Conservation (phyloP, 1,140 invertebrate species). For the Brachionus paranguensis region DNA sequence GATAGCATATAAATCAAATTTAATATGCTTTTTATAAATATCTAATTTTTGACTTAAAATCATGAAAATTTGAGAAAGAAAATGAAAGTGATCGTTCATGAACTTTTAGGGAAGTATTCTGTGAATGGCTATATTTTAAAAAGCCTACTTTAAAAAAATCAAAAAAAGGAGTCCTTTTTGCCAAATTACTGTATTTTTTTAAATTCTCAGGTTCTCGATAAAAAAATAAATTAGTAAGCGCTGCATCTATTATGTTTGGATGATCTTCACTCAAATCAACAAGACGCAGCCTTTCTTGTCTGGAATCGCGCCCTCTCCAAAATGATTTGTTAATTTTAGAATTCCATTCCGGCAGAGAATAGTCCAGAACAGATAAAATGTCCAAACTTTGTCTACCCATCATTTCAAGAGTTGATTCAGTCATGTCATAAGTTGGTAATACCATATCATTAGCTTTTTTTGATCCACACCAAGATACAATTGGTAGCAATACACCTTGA, state of each 20-base stretch:
- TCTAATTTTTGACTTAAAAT: too few relatives aligned
- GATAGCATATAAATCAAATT: too few relatives aligned
- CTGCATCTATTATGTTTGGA: slow-evolving; percentile 78
- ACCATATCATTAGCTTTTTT: slow-evolving; percentile 76
- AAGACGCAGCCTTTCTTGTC: slow-evolving; percentile 68
- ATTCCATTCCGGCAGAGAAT: slow-evolving; percentile 67
- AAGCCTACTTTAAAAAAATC: slow-evolving; percentile 79
- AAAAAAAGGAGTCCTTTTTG: slow-evolving; percentile 79
- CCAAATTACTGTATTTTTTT: slow-evolving; percentile 71
- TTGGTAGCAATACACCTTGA: slow-evolving; percentile 62
- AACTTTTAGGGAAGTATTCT: too few relatives aligned
- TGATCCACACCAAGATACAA: slow-evolving; percentile 94
- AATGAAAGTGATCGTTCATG: too few relatives aligned
- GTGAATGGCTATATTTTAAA: too few relatives aligned
- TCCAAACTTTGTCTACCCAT: slow-evolving; percentile 82
- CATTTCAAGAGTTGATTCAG: slow-evolving; percentile 79
- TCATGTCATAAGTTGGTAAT: slow-evolving; percentile 89
- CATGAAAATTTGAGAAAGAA: too few relatives aligned
- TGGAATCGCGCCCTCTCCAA: slow-evolving; percentile 85
- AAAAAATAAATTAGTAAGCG: slow-evolving; percentile 93
- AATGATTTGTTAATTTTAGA: slow-evolving; percentile 71
- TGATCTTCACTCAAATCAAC: slow-evolving; percentile 69
- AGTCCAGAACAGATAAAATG: slow-evolving; percentile 79
- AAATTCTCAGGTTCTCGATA: slow-evolving; percentile 73
- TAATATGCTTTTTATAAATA: too few relatives aligned